Evolutionary conservation across 35 echinoderm and acorn worm genomes (phyloP).

Genomic region (Hemicentrotus pulcherrimus): DNA sequence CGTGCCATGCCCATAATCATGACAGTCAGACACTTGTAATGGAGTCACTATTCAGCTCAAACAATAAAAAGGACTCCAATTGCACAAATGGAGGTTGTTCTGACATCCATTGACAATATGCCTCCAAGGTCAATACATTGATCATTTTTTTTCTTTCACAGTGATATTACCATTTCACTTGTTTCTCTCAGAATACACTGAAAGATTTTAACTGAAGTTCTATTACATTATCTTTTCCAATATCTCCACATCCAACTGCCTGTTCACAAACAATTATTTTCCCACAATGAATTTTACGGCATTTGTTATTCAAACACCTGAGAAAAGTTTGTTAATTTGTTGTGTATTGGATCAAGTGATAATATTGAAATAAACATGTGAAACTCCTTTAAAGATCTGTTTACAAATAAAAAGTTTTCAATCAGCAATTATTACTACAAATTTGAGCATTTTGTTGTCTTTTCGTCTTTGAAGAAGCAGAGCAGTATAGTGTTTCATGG

Average conservation of each 20-base stretch:
- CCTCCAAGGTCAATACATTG: not conserved
- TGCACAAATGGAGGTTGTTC: not conserved
- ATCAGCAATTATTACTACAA: too few species aligned
- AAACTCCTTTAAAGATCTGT: not conserved
- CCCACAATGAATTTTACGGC: not conserved
- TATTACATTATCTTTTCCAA: not conserved
- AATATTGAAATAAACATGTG: not conserved
- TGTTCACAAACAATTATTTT: not conserved
- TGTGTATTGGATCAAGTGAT: not conserved
- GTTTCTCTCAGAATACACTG: not conserved
- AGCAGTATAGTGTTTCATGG: too few species aligned
- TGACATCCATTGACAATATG: not conserved
- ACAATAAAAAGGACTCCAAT: not conserved
- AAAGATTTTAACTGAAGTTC: not conserved
- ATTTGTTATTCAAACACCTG: not conserved
- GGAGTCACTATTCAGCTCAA: not conserved
- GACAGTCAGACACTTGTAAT: not conserved
- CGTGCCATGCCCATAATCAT: not conserved
- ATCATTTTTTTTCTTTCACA: not conserved
- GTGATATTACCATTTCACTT: not conserved
- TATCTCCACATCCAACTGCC: not conserved
- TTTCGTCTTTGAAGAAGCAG: too few species aligned
- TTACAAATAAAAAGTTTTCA: too few species aligned
- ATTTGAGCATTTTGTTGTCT: too few species aligned
- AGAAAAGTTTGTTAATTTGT: not conserved